These are phyloP conservation scores for Dinoponera quadriceps DNA, from an alignment of 1,140 invertebrate genomes.

Conservation along the genomic window DNA sequence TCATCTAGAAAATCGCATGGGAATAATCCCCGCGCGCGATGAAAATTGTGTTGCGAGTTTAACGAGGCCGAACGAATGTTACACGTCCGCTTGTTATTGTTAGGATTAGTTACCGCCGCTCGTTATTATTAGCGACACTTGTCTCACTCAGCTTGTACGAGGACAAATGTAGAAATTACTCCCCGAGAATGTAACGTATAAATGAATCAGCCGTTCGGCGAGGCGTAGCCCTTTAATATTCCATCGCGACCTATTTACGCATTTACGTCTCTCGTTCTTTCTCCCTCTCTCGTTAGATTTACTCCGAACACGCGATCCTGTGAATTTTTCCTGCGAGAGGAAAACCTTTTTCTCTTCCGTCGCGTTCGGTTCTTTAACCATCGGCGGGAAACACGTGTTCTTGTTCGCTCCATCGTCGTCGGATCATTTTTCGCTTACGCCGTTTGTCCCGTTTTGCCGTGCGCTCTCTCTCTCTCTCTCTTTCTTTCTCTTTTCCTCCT, in stretches of 20 bases:
- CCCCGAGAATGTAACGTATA: background rate
- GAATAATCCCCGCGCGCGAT: background rate
- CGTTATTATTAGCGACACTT: no score
- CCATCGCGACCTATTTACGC: no score
- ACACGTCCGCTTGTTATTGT: background rate
- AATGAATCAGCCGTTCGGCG: background rate
- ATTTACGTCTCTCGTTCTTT: no score
- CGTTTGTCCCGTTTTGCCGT: conserved; percentile 10
- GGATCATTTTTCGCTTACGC: conserved; percentile 38
- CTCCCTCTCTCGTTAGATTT: no score
- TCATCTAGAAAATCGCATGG: conserved; percentile 11
- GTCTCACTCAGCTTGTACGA: no score
- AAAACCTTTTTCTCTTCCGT: background rate
- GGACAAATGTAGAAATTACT: background rate
- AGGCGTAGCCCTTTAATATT: no score
- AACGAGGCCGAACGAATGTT: background rate
- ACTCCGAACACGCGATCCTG: no score
- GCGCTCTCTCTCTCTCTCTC: conserved; percentile 1
- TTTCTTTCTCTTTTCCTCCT: background rate
- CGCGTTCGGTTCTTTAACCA: background rate
- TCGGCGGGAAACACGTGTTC: conserved; percentile 24
- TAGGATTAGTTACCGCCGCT: background rate
- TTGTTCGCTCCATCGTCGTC: background rate
- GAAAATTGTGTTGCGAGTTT: conserved; percentile 23
- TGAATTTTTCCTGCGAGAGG: background rate